Percentiles rank a stretch among this genome's conserved stretches.
Evolutionary conservation across 2,888 invertebrate species (phyloP).

Genomic region (Drosophila hawaiiensis): DNA sequence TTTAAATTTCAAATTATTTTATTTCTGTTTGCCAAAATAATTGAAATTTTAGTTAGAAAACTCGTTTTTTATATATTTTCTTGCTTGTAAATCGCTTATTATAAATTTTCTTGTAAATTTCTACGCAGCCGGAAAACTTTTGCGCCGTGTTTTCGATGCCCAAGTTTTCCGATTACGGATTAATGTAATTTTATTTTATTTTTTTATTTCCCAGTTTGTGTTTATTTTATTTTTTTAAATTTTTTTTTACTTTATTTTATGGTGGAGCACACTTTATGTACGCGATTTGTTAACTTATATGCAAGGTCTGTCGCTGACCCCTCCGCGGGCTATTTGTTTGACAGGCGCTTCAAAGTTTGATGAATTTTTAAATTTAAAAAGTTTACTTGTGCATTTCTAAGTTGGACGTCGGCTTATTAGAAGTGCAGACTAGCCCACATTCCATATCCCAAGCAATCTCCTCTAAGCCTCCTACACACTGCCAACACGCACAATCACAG

Average conservation of each 20-base stretch:
- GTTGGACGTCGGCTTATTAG: slow-evolving; percentile 73
- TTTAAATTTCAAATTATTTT: slow-evolving; percentile 80
- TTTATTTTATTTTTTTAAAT: slow-evolving; percentile 28
- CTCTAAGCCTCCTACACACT: not conserved
- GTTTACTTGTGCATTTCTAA: slow-evolving; percentile 80
- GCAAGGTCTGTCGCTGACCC: slow-evolving; percentile 49
- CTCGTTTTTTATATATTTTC: slow-evolving; percentile 52
- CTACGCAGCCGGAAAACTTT: slow-evolving; percentile 60
- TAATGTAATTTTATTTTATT: slow-evolving; percentile 77
- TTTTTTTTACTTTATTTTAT: slow-evolving; percentile 31
- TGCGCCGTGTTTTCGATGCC: slow-evolving; percentile 47
- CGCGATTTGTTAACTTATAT: slow-evolving; percentile 41
- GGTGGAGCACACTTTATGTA: slow-evolving; percentile 26
- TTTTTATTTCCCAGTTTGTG: slow-evolving; percentile 25
- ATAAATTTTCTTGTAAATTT: slow-evolving; percentile 66
- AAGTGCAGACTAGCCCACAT: slow-evolving; percentile 51
- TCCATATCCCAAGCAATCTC: not conserved
- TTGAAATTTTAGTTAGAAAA: slow-evolving; percentile 79
- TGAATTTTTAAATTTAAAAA: slow-evolving; percentile 81
- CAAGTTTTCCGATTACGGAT: slow-evolving; percentile 83
- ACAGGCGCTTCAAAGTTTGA: slow-evolving; percentile 74
- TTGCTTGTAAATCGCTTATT: slow-evolving; percentile 79
- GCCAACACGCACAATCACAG: slow-evolving; percentile 29
- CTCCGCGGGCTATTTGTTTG: slow-evolving; percentile 66
- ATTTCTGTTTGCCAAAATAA: slow-evolving; percentile 67